Conservation (phyloP, 2,113 vertebrate genomes). For the Mormoops blainvillei region DNA sequence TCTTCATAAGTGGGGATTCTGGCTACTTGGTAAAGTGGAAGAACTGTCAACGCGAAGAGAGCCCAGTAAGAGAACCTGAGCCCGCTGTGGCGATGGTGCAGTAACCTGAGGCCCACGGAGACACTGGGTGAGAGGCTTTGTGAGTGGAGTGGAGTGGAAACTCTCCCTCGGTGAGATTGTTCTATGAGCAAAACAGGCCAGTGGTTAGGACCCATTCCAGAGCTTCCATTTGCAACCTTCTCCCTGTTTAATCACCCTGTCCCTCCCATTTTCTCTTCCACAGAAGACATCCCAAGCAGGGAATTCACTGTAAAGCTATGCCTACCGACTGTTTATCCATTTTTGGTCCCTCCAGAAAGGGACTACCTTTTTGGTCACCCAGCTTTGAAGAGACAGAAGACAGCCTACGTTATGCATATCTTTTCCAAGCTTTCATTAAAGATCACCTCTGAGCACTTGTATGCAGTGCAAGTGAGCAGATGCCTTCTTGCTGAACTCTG, state of each 20-base stretch:
- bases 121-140: neutral
- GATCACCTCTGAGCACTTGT: slow-evolving; percentile 48
- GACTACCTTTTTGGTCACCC: neutral
- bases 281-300: neutral
- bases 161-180: slow-evolving; percentile 28
- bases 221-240: neutral
- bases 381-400: neutral
- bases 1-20: neutral
- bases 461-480: slow-evolving; percentile 38
- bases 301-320: neutral
- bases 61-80: slow-evolving; percentile 59
- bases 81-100: neutral
- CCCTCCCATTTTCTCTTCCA: neutral
- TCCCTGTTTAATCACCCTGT: neutral
- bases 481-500: slow-evolving; percentile 65
- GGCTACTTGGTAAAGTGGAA: slow-evolving; percentile 12
- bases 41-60: neutral
- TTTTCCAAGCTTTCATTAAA: slow-evolving; percentile 51
- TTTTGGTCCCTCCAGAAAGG: neutral
- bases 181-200: neutral
- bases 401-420: neutral
- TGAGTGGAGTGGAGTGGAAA: slow-evolving; percentile 53
- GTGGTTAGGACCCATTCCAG: neutral
- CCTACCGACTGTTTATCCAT: neutral
- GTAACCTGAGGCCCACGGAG: slow-evolving; percentile 57